Evolutionary conservation across 2,888 invertebrate species (phyloP).

Genomic region (Coecobrya sp.): DNA sequence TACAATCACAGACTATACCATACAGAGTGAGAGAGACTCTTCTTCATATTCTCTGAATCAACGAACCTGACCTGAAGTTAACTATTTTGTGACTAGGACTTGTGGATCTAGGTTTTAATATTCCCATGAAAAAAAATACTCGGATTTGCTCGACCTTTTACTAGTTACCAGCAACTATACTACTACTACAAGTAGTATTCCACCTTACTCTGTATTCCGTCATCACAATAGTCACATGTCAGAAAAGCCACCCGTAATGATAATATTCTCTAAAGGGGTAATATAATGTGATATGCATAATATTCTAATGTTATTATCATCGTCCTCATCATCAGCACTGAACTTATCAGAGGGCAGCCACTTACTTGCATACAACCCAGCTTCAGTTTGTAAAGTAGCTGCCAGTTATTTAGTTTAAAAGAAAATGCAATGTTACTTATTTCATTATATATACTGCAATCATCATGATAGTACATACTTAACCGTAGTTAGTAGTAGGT

Average conservation of each 20-base stretch:
- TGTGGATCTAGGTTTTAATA: slow-evolving; percentile 82
- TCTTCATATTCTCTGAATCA: background rate
- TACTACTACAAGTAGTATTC: background rate
- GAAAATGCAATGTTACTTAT: background rate
- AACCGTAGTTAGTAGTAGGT: background rate
- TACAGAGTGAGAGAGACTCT: slow-evolving; percentile 7
- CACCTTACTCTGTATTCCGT: slow-evolving; percentile 12
- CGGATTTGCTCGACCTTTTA: slow-evolving; percentile 79
- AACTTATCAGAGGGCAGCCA: slow-evolving; percentile 41
- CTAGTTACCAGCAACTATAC: slow-evolving; percentile 35
- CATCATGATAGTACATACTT: background rate
- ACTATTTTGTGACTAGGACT: slow-evolving; percentile 61
- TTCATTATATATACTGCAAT: too few relatives aligned
- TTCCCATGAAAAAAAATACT: slow-evolving; percentile 81
- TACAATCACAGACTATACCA: slow-evolving; percentile 1
- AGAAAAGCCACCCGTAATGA: slow-evolving; percentile 2
- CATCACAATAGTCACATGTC: slow-evolving; percentile 18
- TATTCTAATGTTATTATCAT: slow-evolving; percentile 42
- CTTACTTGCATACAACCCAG: slow-evolving; percentile 18
- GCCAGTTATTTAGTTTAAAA: too few relatives aligned
- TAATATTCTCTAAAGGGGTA: slow-evolving; percentile 24
- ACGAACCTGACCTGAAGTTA: slow-evolving; percentile 78
- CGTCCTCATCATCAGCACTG: slow-evolving; percentile 41
- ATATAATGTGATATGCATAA: slow-evolving; percentile 59
- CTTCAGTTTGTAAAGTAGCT: too few relatives aligned